Evolutionary conservation across 2,888 invertebrate species (phyloP), one percentile per base, ranked within the genome.

Genomic region (Meteorus cinctellus): DNA sequence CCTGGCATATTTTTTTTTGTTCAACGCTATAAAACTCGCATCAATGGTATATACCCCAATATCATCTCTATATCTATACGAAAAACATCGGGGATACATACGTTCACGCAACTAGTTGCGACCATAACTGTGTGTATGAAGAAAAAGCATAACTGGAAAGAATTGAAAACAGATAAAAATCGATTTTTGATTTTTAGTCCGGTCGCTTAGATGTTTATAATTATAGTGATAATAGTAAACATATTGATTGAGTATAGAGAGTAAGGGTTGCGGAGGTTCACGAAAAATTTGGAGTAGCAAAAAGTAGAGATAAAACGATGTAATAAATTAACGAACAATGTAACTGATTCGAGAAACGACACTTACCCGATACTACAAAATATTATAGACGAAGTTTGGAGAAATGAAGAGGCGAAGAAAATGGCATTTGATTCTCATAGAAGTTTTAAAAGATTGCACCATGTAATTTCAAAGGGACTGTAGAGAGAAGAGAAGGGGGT

Each of bases 371-470:
- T 59, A 73, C 48, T 51, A 76, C 27, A 68, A 66, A 76, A 55
- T 31, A 71, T 55, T 41, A 77, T 72, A 72, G 62, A 74, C 71
- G 51, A 63, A 45, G 71, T 51, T 67, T 51, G n/a, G n/a, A 69
- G 29, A 51, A 68, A 72, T 36, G 60, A 75, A 67, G 36, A 68
- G 51, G 48, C 51, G 55, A 82, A 81, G 86, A 86, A 87, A 88
- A 88, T 88, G 86, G 84, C 84, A 81, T 85, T 82, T 81, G 77
- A 81, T 81, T 82, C 79, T 59, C 70, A 79, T 59, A 71, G 74
- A 75, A 80, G 70, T 77, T 74, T 76, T 72, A 68, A 76, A 76
- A 76, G 76, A 76, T 76, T 62, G 36, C 68, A 62, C 67, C 31
- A 36, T 68, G 72, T 36, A 78, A 81, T 78, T 80, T 74, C 79